phyloP scores from a whole-genome alignment of 2,113 vertebrate genomes.

The Notarius lentiginosus region DNA sequence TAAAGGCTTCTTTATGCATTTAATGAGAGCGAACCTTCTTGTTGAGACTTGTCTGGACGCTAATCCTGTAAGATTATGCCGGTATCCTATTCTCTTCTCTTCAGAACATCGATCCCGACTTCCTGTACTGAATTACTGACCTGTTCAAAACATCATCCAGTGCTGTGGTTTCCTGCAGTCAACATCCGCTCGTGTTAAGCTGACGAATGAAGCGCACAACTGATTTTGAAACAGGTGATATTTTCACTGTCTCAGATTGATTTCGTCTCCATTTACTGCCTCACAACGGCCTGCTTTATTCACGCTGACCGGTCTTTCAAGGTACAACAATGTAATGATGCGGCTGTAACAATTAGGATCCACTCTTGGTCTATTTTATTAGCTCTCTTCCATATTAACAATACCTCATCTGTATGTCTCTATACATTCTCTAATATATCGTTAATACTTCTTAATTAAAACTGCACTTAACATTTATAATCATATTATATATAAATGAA shows the following conservation, averaged over 20 bases:
- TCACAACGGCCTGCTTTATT: not conserved
- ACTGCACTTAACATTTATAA: too few relatives aligned
- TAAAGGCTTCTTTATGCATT: not conserved
- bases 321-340: not conserved
- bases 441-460: too few relatives aligned
- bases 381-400: not conserved
- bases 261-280: not conserved
- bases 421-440: not conserved
- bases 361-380: not conserved
- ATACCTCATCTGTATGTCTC: not conserved
- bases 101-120: not conserved
- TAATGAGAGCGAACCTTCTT: constrained; percentile 1
- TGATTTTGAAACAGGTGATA: not conserved
- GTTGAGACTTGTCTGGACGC: not conserved
- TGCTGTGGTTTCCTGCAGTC: not conserved
- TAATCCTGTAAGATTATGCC: not conserved
- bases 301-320: not conserved
- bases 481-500: too few relatives aligned
- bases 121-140: not conserved
- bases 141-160: not conserved
- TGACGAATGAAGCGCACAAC: not conserved
- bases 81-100: not conserved
- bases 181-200: not conserved
- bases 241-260: not conserved
- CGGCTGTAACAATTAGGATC: not conserved